Evolutionary conservation across 2,113 vertebrate genomes (phyloP).

Genomic region (Platycercus adscitus): DNA sequence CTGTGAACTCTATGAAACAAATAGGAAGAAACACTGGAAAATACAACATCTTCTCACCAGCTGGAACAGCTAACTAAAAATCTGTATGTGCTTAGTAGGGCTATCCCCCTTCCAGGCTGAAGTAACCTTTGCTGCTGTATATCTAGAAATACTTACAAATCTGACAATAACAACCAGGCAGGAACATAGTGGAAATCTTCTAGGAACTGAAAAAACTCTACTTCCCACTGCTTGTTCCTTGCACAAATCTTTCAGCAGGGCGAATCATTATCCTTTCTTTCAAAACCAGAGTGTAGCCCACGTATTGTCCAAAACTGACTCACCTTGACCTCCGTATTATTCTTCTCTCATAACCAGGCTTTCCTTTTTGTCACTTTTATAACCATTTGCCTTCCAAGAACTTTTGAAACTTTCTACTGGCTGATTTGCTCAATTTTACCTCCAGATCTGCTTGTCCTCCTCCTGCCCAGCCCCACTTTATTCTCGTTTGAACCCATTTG

Average conservation of each 20-base stretch:
- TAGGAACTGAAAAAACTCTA: conserved; percentile 27
- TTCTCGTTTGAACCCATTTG: conserved; percentile 16
- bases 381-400: conserved; percentile 52
- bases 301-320: conserved; percentile 40
- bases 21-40: neutral
- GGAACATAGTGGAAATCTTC: conserved; percentile 32
- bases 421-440: conserved; percentile 10
- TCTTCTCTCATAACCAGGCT: conserved; percentile 16
- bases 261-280: conserved; percentile 52
- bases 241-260: conserved; percentile 6
- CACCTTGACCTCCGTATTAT: conserved; percentile 26
- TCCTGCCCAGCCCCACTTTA: conserved; percentile 34
- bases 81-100: neutral
- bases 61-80: neutral
- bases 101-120: neutral
- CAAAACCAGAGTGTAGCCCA: neutral
- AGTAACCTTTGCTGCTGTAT: neutral
- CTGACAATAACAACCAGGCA: conserved; percentile 3
- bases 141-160: conserved; percentile 2
- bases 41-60: neutral
- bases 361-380: conserved; percentile 24
- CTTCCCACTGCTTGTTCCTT: conserved; percentile 26
- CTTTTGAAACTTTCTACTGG: conserved; percentile 18
- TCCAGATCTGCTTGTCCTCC: conserved; percentile 34
- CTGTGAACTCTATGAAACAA: neutral